These are phyloP conservation scores for Brotogeris chrysoptera DNA, from an alignment of 2,797 vertebrate species.

Conservation along the genomic window DNA sequence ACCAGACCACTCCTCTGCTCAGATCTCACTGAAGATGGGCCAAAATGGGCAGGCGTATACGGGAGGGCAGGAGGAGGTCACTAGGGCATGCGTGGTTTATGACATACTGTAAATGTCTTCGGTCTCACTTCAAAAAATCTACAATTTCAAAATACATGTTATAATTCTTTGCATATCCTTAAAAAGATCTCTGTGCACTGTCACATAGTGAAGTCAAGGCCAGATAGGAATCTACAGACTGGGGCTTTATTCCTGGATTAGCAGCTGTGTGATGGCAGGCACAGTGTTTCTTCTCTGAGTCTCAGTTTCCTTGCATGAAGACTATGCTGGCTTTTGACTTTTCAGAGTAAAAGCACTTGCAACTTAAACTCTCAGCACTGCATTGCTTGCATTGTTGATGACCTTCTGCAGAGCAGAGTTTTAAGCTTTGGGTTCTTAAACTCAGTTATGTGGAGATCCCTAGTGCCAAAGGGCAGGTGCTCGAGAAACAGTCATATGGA, in stretches of 20 bases:
- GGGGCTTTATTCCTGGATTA: neutral
- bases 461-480: neutral
- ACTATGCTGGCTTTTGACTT: neutral
- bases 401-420: neutral
- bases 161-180: neutral
- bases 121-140: neutral
- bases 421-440: neutral
- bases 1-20: neutral
- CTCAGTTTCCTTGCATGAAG: neutral
- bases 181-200: neutral
- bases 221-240: neutral
- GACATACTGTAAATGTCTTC: neutral
- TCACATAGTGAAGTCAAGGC: neutral
- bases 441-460: neutral
- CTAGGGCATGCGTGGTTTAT: rapidly evolving
- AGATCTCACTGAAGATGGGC: neutral
- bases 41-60: neutral
- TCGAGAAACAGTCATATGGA: neutral
- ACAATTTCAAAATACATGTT: neutral
- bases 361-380: neutral
- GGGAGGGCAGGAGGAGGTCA: rapidly evolving
- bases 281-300: neutral
- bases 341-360: neutral
- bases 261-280: neutral
- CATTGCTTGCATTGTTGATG: neutral